Evolutionary conservation across 2,888 invertebrate species (phyloP).

Genomic region (Autographa pulchrina): DNA sequence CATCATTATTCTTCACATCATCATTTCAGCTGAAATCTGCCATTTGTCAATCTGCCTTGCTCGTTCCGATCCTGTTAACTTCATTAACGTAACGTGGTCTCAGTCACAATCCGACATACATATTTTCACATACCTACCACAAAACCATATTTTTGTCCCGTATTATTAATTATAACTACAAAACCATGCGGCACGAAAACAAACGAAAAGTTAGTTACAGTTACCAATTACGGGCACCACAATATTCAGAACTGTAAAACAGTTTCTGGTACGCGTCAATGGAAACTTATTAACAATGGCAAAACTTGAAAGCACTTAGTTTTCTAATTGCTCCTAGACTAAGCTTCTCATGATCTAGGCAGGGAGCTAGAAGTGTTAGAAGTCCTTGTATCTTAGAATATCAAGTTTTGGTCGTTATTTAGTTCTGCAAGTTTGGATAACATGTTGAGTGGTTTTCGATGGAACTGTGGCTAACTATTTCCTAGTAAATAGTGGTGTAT

Average conservation of each 20-base stretch:
- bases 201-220: neutral
- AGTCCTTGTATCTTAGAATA: conserved; percentile 21
- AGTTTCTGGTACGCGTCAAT: conserved; percentile 27
- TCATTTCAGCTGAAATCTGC: no score
- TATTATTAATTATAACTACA: no score
- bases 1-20: no score
- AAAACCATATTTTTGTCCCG: no score
- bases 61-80: no score
- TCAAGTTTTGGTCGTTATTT: neutral
- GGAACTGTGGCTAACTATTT: neutral
- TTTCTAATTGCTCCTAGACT: conserved; percentile 51
- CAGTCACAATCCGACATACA: no score
- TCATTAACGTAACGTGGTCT: no score
- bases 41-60: no score
- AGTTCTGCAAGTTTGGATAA: conserved; percentile 2
- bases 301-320: conserved; percentile 39
- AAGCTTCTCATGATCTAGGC: conserved; percentile 6
- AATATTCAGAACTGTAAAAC: conserved; percentile 13
- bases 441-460: neutral
- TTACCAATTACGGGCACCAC: neutral
- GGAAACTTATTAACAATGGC: conserved; percentile 41
- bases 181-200: neutral
- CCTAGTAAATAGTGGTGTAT: neutral
- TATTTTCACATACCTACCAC: no score
- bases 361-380: conserved; percentile 12